Percentiles rank a stretch among this genome's conserved stretches.
These are phyloP conservation scores for Muscicapa adusta DNA, from an alignment of 2,113 vertebrate species.

Conservation along the genomic window DNA sequence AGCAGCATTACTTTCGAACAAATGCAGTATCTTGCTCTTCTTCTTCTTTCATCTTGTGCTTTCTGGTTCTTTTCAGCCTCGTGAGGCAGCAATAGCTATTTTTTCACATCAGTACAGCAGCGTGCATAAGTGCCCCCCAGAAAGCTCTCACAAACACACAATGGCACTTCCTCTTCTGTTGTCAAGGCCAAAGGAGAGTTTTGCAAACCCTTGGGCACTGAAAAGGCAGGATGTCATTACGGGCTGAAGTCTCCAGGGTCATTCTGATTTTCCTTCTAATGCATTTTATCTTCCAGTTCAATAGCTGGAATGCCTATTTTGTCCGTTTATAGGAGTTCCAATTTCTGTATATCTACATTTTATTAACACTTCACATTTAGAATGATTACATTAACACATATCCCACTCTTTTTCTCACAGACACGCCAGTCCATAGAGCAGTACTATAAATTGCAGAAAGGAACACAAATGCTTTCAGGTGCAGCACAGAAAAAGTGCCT, in stretches of 20 bases:
- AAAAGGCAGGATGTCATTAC: conserved; percentile 25
- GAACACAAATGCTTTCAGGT: conserved; percentile 21
- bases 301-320: conserved; percentile 9
- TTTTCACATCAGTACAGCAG: not conserved
- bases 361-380: conserved; percentile 56
- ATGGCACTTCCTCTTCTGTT: not conserved
- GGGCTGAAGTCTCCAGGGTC: not conserved
- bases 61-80: not conserved
- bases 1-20: not conserved
- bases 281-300: conserved; percentile 28
- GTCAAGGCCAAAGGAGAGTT: not conserved
- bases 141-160: not conserved
- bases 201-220: not conserved
- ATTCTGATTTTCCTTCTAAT: not conserved
- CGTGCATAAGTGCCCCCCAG: not conserved
- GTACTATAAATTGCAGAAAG: not conserved
- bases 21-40: not conserved
- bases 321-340: not conserved
- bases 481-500: not conserved
- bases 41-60: not conserved
- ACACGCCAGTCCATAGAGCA: not conserved
- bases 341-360: conserved; percentile 24
- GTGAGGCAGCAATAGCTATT: not conserved
- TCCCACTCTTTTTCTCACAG: conserved; percentile 20
- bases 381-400: conserved; percentile 37